Conservation (phyloP, 2,888 invertebrate genomes). For the Cerastis rubricosa region DNA sequence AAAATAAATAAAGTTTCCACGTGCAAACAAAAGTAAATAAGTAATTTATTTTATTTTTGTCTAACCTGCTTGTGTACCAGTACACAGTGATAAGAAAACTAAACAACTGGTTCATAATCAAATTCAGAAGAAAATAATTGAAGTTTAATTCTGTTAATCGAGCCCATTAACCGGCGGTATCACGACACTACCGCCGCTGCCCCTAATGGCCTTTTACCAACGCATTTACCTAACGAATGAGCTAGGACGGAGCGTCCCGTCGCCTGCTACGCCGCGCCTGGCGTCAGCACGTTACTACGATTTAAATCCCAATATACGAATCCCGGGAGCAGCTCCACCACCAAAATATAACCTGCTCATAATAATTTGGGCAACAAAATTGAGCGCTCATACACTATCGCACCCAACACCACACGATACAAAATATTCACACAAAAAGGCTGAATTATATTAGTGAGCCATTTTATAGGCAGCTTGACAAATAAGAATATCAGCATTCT, state of each 20-base stretch:
- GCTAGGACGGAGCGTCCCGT: slow-evolving; percentile 54
- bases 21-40: slow-evolving; percentile 19
- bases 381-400: slow-evolving; percentile 26
- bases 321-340: slow-evolving; percentile 39
- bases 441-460: slow-evolving; percentile 9
- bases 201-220: slow-evolving; percentile 73
- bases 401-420: slow-evolving; percentile 8
- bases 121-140: slow-evolving; percentile 68
- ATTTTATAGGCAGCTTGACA: slow-evolving; percentile 25
- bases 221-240: slow-evolving; percentile 71
- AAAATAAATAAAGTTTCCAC: slow-evolving; percentile 29
- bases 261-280: slow-evolving; percentile 27
- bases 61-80: not conserved
- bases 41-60: slow-evolving; percentile 1
- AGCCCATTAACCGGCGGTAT: slow-evolving; percentile 72
- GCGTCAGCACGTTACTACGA: slow-evolving; percentile 63
- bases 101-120: slow-evolving; percentile 40
- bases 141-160: slow-evolving; percentile 74
- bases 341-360: slow-evolving; percentile 47
- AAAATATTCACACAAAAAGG: slow-evolving; percentile 22
- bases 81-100: not conserved
- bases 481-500: slow-evolving; percentile 34
- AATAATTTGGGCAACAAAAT: slow-evolving; percentile 45
- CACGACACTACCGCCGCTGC: slow-evolving; percentile 68
- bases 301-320: slow-evolving; percentile 67